Evolutionary conservation across 2,797 vertebrate genomes (phyloP).

Genomic region (Eulemur albifrons): DNA sequence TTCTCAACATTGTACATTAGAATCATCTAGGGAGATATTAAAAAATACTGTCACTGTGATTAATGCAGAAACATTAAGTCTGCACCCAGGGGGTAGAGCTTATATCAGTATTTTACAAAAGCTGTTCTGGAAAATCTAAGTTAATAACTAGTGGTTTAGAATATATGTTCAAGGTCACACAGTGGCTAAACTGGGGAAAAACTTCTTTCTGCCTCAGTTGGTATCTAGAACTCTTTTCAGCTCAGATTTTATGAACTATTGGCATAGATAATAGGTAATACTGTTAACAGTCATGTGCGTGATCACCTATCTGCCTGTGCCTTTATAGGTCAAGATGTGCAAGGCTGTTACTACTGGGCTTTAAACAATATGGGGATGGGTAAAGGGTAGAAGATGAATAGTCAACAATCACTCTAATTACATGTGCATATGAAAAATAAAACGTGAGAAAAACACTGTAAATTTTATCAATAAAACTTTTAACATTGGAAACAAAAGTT

Average conservation of each 20-base stretch:
- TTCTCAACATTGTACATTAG: neutral
- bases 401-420: neutral
- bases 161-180: neutral
- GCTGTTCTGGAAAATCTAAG: neutral
- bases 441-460: neutral
- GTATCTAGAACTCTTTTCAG: neutral
- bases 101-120: neutral
- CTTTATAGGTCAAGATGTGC: neutral
- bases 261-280: accelerated
- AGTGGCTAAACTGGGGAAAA: too few species aligned
- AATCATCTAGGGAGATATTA: neutral
- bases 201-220: neutral
- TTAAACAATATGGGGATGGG: neutral
- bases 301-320: too few species aligned
- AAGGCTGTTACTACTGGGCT: neutral
- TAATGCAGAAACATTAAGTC: neutral
- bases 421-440: neutral
- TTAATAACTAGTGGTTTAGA: neutral
- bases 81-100: neutral
- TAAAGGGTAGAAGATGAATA: neutral
- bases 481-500: neutral
- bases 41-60: neutral
- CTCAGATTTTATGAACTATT: neutral
- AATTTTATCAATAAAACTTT: neutral
- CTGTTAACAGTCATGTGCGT: neutral